Base-by-base conservation (phyloP, 2,888 invertebrate species). In the Psylliodes chrysocephalus region DNA sequence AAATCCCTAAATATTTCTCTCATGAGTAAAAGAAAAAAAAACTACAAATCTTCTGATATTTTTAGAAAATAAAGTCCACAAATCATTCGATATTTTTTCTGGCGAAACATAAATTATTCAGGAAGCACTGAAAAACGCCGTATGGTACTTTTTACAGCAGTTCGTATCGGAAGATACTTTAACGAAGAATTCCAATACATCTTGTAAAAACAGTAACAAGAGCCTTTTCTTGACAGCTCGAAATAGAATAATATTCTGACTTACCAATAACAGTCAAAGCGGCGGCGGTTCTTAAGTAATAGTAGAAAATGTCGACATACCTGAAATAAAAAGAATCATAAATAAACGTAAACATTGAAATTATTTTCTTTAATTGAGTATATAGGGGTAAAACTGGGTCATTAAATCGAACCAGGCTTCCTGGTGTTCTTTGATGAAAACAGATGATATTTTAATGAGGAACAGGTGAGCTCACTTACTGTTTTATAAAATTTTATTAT, bases 71-170 rank as follows among this genome's bases (percentile, higher is more conserved):
- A 49, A 49, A 22, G 25, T 1, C 49, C 14, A 28, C 49, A 49
- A 49, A 30, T 49, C 28, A 49, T 14, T 49, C 49, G 28, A 49
- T 49, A 49, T 49, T 49, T 28, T 49, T 49, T 49, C 49, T 17
- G 28, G 15, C 30, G 5, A 12, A 30, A 17, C 55, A 61, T 57
- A 59, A 59, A 55, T 67, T 64, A 66, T 60, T 22, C 28, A 33
- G 28, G 7, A 33, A 38, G 15, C 38, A 46, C 46, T 30, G 10
- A 30, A 54, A 35, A 42, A 57, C 60, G 65, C 63, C 67, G 67
- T 70, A 70, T 71, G 72, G 70, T 70, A 61, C 63, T 53, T 56
- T 63, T 68, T 67, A 71, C 66, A 61, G 60, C 63, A 66, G 68
- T 63, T 64, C 63, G 53, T 56, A 67, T 69, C 38, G 28, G 28